Percentiles rank a stretch among this genome's conserved stretches.
These are phyloP conservation scores for Pediacus dermestoides DNA, from an alignment of 2,888 invertebrate species.

Conservation along the genomic window DNA sequence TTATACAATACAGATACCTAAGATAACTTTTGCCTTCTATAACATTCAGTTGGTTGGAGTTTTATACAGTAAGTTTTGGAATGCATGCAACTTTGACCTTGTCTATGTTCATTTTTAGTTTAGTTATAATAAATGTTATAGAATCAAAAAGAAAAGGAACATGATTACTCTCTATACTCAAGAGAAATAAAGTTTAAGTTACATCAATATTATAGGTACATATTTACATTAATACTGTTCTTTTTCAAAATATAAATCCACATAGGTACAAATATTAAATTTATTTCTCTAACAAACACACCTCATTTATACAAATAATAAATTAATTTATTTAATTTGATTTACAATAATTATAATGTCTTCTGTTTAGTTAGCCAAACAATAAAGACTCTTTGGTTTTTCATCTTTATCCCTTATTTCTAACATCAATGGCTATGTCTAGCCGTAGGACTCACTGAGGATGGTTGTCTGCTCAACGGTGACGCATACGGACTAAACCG, in stretches of 20 bases:
- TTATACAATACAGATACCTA: too few relatives aligned
- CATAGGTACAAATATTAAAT: slow-evolving; percentile 29
- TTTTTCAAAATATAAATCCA: slow-evolving; percentile 38
- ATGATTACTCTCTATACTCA: slow-evolving; percentile 22
- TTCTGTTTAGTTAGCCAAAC: slow-evolving; percentile 11
- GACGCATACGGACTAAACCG: slow-evolving; percentile 51
- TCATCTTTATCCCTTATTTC: too few relatives aligned
- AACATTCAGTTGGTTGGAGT: too few relatives aligned
- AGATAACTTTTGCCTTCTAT: too few relatives aligned
- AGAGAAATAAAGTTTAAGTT: slow-evolving; percentile 19
- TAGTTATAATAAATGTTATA: slow-evolving; percentile 1
- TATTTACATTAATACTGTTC: slow-evolving; percentile 40
- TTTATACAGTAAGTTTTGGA: too few relatives aligned
- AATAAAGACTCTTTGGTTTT: slow-evolving; percentile 43
- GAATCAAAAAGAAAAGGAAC: slow-evolving; percentile 29
- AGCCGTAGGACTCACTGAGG: slow-evolving; percentile 36
- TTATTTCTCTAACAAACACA: too few relatives aligned
- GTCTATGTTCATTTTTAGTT: too few relatives aligned
- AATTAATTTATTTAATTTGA: slow-evolving; percentile 17
- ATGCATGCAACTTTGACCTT: too few relatives aligned
- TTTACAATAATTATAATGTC: slow-evolving; percentile 26
- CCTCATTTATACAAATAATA: slow-evolving; percentile 16
- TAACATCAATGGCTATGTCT: slow-evolving; percentile 37
- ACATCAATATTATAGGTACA: slow-evolving; percentile 31
- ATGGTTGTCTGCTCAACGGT: slow-evolving; percentile 31